Evolutionary conservation across 1,140 invertebrate species (phyloP), one percentile per base, ranked within the genome.

Genomic region (Heliconius nattereri): DNA sequence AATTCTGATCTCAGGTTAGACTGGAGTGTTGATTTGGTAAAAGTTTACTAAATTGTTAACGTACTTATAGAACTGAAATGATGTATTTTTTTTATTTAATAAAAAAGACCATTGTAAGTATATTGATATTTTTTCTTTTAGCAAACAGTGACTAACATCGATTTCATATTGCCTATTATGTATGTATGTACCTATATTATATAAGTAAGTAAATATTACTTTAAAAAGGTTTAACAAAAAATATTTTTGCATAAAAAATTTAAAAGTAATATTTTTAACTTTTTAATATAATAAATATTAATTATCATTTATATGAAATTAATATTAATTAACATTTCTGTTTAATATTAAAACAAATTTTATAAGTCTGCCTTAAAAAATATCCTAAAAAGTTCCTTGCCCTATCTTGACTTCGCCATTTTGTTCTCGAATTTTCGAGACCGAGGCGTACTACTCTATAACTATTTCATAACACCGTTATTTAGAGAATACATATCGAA

Each of bases 21-120:
- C 88, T 89, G 87, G 84, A 86, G 85, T 91, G 91, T 94, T 94
- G 87, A 92, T 91, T 92, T 91, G 89, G 89, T 91, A 89, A 93
- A 92, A 89, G 85, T 91, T 91, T 93, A 91, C 91, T 92, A 91
- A 92, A 91, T 90, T 92, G 91, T 93, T 94, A 90, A 89, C 87
- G 92, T 94, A 93, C 92, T 94, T 94, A 94, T 91, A 92, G 89
- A 92, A 90, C 85, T 90, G 88, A 91, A 87, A 92, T 87, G 79
- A 90, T 91, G 90, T 94, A 92, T 92, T 94, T 92, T 91, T 92
- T 92, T 92, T 91, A 90, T 92, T 92, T 91, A 92, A 92, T 92
- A 89, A 90, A 92, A 92, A 91, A 78, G 76, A 79, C 78, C 78
- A 83, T 78, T 83, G 76, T 78, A 80, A 78, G 66, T 54, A 77